phyloP scores from a whole-genome alignment of 2,888 invertebrate species.

The Clanis bilineata region DNA sequence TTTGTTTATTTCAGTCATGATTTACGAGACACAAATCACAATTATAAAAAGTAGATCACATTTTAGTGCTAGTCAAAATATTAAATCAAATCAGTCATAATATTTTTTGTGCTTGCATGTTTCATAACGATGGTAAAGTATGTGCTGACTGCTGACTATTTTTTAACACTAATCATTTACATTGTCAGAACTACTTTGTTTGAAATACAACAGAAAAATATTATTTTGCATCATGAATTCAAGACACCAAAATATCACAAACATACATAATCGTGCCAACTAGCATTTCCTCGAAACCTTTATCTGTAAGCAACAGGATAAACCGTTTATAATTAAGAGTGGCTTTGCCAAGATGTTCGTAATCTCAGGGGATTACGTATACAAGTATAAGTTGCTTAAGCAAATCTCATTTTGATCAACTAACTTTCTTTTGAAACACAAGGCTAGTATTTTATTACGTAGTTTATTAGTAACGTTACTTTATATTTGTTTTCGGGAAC shows the following conservation, averaged over 20 bases:
- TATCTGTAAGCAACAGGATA: slow-evolving; percentile 1
- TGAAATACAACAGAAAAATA: neutral
- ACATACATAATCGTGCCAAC: neutral
- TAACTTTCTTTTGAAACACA: neutral
- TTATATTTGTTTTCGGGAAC: too few relatives aligned
- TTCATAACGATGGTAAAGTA: too few relatives aligned
- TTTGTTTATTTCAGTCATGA: too few relatives aligned
- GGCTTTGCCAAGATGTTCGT: neutral
- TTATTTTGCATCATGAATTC: neutral
- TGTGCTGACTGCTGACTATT: neutral
- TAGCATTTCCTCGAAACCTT: neutral
- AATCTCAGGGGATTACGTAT: neutral
- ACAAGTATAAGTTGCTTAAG: neutral
- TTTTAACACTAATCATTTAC: neutral
- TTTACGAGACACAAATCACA: too few relatives aligned
- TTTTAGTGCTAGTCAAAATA: too few relatives aligned
- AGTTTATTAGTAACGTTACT: neutral
- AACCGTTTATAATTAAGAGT: neutral
- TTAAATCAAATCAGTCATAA: too few relatives aligned
- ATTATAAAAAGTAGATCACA: too few relatives aligned
- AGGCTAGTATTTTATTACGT: neutral
- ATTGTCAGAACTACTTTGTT: too few relatives aligned
- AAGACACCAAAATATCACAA: neutral
- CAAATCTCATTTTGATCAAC: neutral
- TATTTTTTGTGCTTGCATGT: too few relatives aligned